These are phyloP conservation scores for Phycodurus eques DNA, from an alignment of 2,113 vertebrate species.

Conservation along the genomic window DNA sequence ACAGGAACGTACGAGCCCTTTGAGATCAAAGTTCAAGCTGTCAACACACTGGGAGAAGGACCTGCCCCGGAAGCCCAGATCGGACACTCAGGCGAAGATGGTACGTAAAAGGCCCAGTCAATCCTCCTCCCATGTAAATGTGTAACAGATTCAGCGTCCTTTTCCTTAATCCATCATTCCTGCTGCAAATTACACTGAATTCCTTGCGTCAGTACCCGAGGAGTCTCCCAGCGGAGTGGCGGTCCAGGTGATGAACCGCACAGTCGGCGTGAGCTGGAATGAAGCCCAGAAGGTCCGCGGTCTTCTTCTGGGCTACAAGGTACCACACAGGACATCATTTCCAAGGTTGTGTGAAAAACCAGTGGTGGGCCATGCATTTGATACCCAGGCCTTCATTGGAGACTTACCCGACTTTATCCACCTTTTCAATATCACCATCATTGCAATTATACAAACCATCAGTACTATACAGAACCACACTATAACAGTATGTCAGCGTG, in stretches of 20 bases:
- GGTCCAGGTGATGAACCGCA: constrained; percentile 64
- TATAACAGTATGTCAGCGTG: too few species aligned
- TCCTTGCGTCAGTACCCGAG: constrained; percentile 66
- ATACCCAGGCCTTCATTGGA: background rate
- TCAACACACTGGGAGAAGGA: constrained; percentile 74
- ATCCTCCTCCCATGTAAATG: background rate
- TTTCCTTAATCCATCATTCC: background rate
- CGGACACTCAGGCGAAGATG: constrained; percentile 83
- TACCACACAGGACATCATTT: constrained; percentile 37
- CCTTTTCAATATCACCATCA: too few species aligned
- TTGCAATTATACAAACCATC: too few species aligned
- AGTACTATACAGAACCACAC: too few species aligned
- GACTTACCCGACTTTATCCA: too few species aligned
- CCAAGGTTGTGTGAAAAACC: background rate
- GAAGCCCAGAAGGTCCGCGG: constrained; percentile 71
- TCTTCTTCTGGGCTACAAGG: constrained; percentile 80
- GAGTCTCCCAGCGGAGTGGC: constrained; percentile 63
- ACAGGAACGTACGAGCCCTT: constrained; percentile 77
- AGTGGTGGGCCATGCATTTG: background rate
- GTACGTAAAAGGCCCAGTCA: constrained; percentile 63
- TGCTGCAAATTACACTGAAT: background rate
- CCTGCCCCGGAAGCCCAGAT: constrained; percentile 55
- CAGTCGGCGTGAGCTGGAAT: constrained; percentile 73
- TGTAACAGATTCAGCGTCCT: background rate
- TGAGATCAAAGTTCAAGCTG: constrained; percentile 82